phyloP scores from a whole-genome alignment of 1,140 invertebrate species.

The Drosophila lowei region DNA sequence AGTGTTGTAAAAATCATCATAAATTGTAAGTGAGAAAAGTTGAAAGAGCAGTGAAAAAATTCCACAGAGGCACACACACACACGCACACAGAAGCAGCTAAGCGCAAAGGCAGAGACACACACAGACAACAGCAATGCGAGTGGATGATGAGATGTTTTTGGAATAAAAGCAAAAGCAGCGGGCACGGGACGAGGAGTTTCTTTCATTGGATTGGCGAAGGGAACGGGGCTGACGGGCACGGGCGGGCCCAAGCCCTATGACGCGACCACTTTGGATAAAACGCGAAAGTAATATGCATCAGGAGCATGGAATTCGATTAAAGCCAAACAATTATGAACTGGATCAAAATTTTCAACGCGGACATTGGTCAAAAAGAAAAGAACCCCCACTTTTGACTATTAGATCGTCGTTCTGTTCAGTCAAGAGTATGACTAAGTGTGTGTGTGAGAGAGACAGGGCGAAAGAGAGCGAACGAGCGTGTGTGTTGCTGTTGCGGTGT shows the following conservation, averaged over 20 bases:
- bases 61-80: constrained; percentile 66
- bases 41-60: constrained; percentile 78
- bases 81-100: constrained; percentile 27
- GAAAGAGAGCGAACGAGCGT: constrained; percentile 32
- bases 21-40: constrained; percentile 71
- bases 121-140: constrained; percentile 54
- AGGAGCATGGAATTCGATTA: constrained; percentile 14
- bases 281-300: constrained; percentile 11
- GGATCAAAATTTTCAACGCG: constrained; percentile 30
- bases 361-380: constrained; percentile 44
- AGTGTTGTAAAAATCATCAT: constrained; percentile 68
- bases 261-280: constrained; percentile 55
- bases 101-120: constrained; percentile 50
- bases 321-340: constrained; percentile 49
- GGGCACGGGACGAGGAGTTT: constrained; percentile 41
- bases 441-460: constrained; percentile 45
- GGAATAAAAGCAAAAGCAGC: constrained; percentile 40
- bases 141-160: constrained; percentile 78
- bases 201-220: constrained; percentile 5
- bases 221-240: constrained; percentile 26
- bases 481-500: constrained; percentile 15
- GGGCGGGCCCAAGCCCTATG: constrained; percentile 44
- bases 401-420: constrained; percentile 44
- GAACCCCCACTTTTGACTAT: constrained; percentile 50
- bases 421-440: constrained; percentile 70